Evolutionary conservation across 2,797 vertebrate genomes (phyloP).

Genomic region (Sphenopsis melanotis): DNA sequence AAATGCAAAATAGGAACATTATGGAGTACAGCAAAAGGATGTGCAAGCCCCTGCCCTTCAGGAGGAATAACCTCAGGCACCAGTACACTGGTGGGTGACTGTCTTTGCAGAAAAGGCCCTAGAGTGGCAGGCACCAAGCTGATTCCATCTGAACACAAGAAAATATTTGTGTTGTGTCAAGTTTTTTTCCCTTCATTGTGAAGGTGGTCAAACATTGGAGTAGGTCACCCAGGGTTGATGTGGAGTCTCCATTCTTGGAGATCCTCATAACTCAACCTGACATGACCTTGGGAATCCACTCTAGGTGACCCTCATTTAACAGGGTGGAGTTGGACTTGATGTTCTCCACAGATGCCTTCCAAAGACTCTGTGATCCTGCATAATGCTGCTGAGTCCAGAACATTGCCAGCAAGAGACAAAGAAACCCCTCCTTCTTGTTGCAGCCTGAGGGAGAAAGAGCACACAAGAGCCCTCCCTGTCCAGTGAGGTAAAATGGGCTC

Average conservation of each 20-base stretch:
- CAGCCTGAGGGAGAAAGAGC: neutral
- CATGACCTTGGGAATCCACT: neutral
- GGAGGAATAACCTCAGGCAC: neutral
- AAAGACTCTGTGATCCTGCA: neutral
- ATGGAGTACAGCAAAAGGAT: neutral
- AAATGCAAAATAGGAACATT: neutral
- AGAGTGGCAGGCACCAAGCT: neutral
- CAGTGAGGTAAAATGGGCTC: neutral
- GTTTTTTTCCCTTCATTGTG: neutral
- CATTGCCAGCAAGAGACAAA: neutral
- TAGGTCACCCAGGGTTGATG: neutral
- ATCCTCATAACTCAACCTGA: neutral
- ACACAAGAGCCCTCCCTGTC: rapidly evolving
- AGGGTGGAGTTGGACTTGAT: neutral
- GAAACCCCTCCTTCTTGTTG: neutral
- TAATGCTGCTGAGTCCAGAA: neutral
- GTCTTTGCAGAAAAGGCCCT: neutral
- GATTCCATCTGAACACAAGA: neutral
- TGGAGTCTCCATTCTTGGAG: neutral
- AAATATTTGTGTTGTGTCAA: neutral
- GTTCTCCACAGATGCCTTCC: neutral
- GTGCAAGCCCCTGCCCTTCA: neutral
- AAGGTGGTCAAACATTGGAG: neutral
- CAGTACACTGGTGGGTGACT: neutral
- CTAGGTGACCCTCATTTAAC: neutral